Evolutionary conservation across 2,113 vertebrate species (phyloP).

Genomic region (Hippocampus barbouri): DNA sequence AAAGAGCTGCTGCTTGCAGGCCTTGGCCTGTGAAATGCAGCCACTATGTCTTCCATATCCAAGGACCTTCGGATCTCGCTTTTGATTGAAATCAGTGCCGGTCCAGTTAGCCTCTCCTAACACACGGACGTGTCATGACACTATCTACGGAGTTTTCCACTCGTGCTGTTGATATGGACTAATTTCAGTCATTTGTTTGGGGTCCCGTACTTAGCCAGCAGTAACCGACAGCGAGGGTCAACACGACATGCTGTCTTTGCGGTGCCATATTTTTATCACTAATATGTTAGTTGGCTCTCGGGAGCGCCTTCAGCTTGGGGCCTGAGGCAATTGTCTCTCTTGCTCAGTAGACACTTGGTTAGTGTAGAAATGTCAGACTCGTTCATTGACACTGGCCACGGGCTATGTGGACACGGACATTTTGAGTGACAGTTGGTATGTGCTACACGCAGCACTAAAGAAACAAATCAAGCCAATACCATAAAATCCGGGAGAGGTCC

Average conservation of each 20-base stretch:
- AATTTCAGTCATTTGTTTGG: not conserved
- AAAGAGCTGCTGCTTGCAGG: not conserved
- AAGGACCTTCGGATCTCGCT: not conserved
- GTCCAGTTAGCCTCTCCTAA: not conserved
- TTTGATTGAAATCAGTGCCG: not conserved
- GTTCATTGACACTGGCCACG: not conserved
- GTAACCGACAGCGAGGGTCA: not conserved
- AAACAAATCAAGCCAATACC: conserved; percentile 1
- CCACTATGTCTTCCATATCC: no score
- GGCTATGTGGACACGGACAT: not conserved
- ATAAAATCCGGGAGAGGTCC: conserved; percentile 44
- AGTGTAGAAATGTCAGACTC: not conserved
- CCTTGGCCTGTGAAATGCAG: not conserved
- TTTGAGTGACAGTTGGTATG: not conserved
- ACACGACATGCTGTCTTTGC: not conserved
- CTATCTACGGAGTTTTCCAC: not conserved
- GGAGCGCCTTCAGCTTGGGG: not conserved
- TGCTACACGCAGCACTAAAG: not conserved
- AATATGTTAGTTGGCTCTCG: not conserved
- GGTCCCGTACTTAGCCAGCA: not conserved
- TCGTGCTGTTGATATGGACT: not conserved
- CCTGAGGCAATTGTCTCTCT: not conserved
- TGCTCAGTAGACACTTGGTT: not conserved
- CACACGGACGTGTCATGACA: not conserved
- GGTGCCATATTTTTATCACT: not conserved